Evolutionary conservation across 23 tunicate genomes (phyloP).

Genomic region (Trididemnum nubilum): DNA sequence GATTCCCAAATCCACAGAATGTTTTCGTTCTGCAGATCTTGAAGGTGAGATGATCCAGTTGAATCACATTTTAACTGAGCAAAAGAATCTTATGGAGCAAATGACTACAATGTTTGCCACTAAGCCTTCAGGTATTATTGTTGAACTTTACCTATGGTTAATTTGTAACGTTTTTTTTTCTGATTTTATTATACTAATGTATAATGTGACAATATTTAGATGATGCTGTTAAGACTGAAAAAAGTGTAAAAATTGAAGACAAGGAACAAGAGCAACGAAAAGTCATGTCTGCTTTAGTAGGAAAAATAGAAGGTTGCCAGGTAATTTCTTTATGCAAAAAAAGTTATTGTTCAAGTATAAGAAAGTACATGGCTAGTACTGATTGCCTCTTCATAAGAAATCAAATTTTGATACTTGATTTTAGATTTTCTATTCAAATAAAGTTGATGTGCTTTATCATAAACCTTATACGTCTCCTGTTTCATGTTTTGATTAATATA

Average conservation of each 20-base stretch:
- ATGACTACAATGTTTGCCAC: slow-evolving; percentile 67
- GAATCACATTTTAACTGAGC: slow-evolving; percentile 92
- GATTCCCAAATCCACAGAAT: background rate
- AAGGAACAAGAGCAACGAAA: slow-evolving; percentile 68
- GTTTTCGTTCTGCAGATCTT: slow-evolving; percentile 48
- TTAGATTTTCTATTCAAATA: too few relatives aligned
- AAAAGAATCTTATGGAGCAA: slow-evolving; percentile 86
- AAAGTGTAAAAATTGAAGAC: slow-evolving; percentile 18
- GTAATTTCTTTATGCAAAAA: background rate
- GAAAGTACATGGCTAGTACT: too few relatives aligned
- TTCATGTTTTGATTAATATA: too few relatives aligned
- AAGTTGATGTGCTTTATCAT: too few relatives aligned
- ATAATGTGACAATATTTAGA: too few relatives aligned
- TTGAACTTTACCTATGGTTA: background rate
- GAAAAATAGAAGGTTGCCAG: slow-evolving; percentile 77
- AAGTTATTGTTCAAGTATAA: background rate
- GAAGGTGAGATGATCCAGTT: slow-evolving; percentile 99
- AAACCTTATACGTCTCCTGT: too few relatives aligned
- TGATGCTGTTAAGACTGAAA: slow-evolving; percentile 46
- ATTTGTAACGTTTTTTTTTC: background rate
- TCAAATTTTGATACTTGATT: too few relatives aligned
- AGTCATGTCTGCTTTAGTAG: slow-evolving; percentile 83
- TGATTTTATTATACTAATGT: too few relatives aligned
- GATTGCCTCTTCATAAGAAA: too few relatives aligned
- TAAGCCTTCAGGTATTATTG: slow-evolving; percentile 35